phyloP scores from a whole-genome alignment of 2,888 invertebrate genomes.

The Chaitophorus viminalis region DNA sequence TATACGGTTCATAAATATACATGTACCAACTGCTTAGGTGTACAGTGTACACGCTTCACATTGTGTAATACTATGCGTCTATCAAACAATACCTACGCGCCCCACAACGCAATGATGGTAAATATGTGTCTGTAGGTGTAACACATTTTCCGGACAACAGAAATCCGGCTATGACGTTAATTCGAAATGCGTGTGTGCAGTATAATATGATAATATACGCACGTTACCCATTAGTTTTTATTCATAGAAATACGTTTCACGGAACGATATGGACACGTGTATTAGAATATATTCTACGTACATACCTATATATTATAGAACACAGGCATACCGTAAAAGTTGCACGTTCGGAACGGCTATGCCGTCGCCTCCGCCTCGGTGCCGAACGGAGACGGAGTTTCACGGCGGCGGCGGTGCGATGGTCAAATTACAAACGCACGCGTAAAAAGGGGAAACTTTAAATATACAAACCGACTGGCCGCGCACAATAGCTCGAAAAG shows the following conservation, averaged over 20 bases:
- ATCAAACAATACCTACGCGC: background rate
- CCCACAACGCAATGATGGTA: background rate
- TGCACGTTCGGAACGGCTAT: background rate
- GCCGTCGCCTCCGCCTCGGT: no score
- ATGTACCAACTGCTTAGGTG: no score
- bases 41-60: background rate
- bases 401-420: background rate
- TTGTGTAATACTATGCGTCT: background rate
- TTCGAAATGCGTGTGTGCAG: background rate
- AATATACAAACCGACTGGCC: background rate
- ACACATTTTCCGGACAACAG: background rate
- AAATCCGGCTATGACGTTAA: no score
- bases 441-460: background rate
- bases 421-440: background rate
- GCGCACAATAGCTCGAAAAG: background rate
- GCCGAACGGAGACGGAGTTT: background rate
- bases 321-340: no score
- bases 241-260: background rate
- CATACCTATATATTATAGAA: no score
- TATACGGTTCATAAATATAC: no score
- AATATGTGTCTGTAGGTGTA: constrained; percentile 6
- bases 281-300: no score
- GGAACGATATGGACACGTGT: background rate
- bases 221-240: background rate
- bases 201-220: background rate